Base-by-base conservation (phyloP, 2,797 vertebrate genomes). In the Sternarchorhynchus goeldii region DNA sequence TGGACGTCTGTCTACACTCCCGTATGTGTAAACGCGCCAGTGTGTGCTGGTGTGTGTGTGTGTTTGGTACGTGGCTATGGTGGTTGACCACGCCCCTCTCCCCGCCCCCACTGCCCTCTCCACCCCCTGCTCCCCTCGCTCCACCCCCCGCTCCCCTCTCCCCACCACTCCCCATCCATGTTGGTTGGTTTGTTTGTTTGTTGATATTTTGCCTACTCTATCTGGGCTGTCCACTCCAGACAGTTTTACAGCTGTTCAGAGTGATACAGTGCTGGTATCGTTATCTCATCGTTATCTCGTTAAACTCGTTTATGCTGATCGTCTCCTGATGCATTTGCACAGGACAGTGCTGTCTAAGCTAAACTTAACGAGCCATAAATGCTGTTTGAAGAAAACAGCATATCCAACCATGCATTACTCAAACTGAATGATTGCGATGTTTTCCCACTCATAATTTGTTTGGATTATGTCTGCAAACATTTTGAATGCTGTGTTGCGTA, bases 361-460 rank as follows among this genome's bases (percentile, higher is more conserved):
- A 25, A 67, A 80, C 81, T 78, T 84, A 84, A 84, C 77, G 83
- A 81, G 55, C 60, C 66, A 72, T 72, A 75, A 80, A 80, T 55
- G 64, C 62, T 39, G 25, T 65, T 31, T 32, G 79, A 66, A 77
- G 79, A 82, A 76, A 77, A 77, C 29, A 32, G 53, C 39, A n/a
- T n/a, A 73, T 79, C 72, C 65, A 41, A 63, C 55, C 60, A 17
- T 80, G 79, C 75, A 82, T 84, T 76, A 75, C 60, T 18, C 56
- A 45, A 77, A 74, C 58, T 39, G 66, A 59, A 69, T 80, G 63
- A 79, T 81, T 84, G 76, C 71, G 69, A 53, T 1, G 5, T 70
- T 74, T 29, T 31, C 59, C 60, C 6, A 20, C 45, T 10, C 64
- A 80, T 82, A 32, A 80, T 80, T 77, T 80, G 74, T 79, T 81